Evolutionary conservation across 2,113 vertebrate genomes (phyloP), one percentile per base, ranked within the genome.

Genomic region (Xiphorhynchus elegans): DNA sequence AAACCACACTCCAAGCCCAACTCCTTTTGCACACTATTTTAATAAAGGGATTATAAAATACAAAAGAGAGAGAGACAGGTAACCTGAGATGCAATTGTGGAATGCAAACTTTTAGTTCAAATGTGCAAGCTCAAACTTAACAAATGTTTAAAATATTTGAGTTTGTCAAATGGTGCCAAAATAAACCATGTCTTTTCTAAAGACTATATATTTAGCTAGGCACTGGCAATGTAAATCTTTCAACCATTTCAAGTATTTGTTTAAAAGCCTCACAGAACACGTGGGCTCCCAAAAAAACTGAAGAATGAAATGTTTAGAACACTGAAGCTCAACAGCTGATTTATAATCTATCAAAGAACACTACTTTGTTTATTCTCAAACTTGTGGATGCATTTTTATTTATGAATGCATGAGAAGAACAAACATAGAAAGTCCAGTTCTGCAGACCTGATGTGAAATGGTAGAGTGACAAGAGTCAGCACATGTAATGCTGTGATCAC

Each of bases 141-240:
- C 98, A 98, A 98, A 98, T 98, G 98, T 98, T 98, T 98, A 98
- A 98, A 98, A 98, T 98, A 98, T 97, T 97, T 98, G 97, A 97
- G 97, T 98, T 98, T 98, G 98, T 97, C 94, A 98, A 97, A 98
- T 93, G 79, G 94, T 98, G 98, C 98, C 98, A 98, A 98, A 98
- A 98, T 96, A 98, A 98, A 98, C 98, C 95, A 97, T 96, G 97
- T 97, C 97, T 98, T 98, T 98, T 98, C 97, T 98, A 97, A 98
- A 98, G 98, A 97, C 97, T 96, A 97, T 97, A 98, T 98, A 98
- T 98, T 98, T 98, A 98, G 98, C 97, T 97, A 96, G 97, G 97
- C 97, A 97, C 37, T 86, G 97, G 98, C 96, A 98, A 97, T 97
- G 97, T 98, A 98, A 97, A 98, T 98, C 98, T 98, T 98, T 98